These are phyloP conservation scores for Enhydra lutris DNA, from an alignment of 2,113 vertebrate genomes.

Conservation along the genomic window DNA sequence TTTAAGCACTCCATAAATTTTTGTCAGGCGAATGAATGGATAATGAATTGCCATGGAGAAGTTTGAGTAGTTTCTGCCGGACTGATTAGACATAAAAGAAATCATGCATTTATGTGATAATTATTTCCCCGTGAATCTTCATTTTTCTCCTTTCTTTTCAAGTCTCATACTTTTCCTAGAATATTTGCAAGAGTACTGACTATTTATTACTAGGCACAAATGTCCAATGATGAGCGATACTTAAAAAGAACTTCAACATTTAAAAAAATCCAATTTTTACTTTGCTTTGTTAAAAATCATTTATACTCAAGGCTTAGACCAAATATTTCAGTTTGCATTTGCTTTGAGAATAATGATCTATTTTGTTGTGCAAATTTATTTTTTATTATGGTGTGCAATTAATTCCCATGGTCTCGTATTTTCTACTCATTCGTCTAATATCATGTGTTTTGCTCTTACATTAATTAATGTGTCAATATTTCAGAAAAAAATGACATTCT, in stretches of 20 bases:
- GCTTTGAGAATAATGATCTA: conserved; percentile 5
- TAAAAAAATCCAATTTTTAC: neutral
- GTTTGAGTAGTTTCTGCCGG: neutral
- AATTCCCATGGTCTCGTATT: neutral
- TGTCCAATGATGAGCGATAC: neutral
- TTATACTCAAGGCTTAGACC: neutral
- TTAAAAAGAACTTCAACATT: conserved; percentile 19
- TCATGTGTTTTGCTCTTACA: neutral
- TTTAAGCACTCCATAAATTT: neutral
- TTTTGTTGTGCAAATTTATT: too few relatives aligned
- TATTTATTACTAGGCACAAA: neutral
- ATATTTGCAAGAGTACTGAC: neutral
- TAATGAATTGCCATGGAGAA: neutral
- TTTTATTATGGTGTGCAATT: neutral
- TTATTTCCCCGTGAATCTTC: neutral
- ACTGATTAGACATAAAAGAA: neutral
- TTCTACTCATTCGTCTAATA: conserved; percentile 12
- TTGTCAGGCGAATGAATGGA: neutral
- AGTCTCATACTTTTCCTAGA: neutral
- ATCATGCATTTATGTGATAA: neutral
- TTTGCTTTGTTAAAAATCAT: conserved; percentile 45
- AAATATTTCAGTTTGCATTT: conserved; percentile 37
- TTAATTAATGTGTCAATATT: conserved; percentile 4
- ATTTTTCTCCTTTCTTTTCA: neutral
- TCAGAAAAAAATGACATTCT: conserved; percentile 8